Evolutionary conservation across 2,888 invertebrate genomes (phyloP), one percentile per base, ranked within the genome.

Genomic region (Tholera decimalis): DNA sequence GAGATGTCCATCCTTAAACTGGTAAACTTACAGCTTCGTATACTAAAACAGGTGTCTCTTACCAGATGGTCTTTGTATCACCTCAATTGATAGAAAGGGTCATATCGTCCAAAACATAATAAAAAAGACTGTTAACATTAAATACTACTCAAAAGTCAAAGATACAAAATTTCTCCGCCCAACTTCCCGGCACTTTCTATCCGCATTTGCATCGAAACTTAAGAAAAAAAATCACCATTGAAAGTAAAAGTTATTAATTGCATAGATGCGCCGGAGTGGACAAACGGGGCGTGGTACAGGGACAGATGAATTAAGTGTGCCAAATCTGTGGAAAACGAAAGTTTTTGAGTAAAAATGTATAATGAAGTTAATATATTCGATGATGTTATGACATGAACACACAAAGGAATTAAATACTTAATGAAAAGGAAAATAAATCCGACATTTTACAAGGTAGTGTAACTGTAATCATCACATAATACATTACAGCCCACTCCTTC

Each of bases 241-340:
- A 90, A 91, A 90, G 91, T 91, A 90, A 91, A 91, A 91, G 90
- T 91, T 85, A 72, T 83, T 89, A 90, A 90, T 89, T 90, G 89
- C 89, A 86, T 86, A 86, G 84, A 83, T 83, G 82, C 84, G 82
- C 76, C 83, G 79, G 80, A 82, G 82, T 84, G 70, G 76, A 80
- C 81, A 66, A 62, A 66, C 75, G 61, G 62, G 82, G 64, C 53
- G 59, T 66, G 62, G 75, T 68, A 64, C 71, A 81, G 77, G 80
- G 79, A 51, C 62, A 46, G 41, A 53, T 35, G 15, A n/a, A n/a
- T n/a, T 33, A 73, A 76, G 73, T 76, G 20, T 78, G 77, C 41
- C 73, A 53, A 64, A 30, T 55, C 18, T 56, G 41, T 44, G 62
- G 50, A 67, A 77, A 79, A 77, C 55, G 81, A 81, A 81, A 81